Evolutionary conservation across 2,888 invertebrate species (phyloP), one percentile per base, ranked within the genome.

Genomic region (Andrena flavipes): DNA sequence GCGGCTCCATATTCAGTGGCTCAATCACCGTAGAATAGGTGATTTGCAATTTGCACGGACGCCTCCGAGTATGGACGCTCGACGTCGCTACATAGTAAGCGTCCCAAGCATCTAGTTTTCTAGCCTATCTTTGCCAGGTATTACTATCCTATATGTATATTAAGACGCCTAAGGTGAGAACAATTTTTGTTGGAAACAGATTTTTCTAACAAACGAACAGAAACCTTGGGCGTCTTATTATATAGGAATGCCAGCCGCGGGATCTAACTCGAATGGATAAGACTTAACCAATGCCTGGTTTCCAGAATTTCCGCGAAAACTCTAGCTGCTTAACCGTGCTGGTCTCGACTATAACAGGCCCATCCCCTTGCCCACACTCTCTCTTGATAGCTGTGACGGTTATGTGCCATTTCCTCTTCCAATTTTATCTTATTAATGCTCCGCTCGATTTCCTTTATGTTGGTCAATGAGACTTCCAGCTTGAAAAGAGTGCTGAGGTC

Each of bases 31-130:
- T 23, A 7, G 90, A 95, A 92, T 96, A 96, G 42, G 95, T 96
- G n/a, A 90, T 95, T 92, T 96, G 96, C 69, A 96, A 92, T 90
- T 95, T 96, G 90, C 96, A 96, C 64, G 95, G 95, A 74, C 96
- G 94, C 82, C 95, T 95, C 96, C 96, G 96, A 87, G 95, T 95
- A 94, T 95, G 95, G 78, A 90, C 95, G 83, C 80, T 94, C 91
- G 84, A 92, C n/a, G 54, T 35, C 29, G 65, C 42, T 67, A 69
- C 65, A 16, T 20, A 16, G 30, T 83, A 80, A 7, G 65, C 63
- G 30, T 78, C 71, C 81, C 78, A 72, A 8, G 62, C 54, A 64
- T 80, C 89, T 56, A 26, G 8, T 33, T 33, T 8, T 8, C 33
- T 33, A 33, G 33, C 8, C 33, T 33, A 29, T 29, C 29, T 29